Evolutionary conservation across 2,888 invertebrate genomes (phyloP).

Genomic region (Hofmannophila pseudospretella): DNA sequence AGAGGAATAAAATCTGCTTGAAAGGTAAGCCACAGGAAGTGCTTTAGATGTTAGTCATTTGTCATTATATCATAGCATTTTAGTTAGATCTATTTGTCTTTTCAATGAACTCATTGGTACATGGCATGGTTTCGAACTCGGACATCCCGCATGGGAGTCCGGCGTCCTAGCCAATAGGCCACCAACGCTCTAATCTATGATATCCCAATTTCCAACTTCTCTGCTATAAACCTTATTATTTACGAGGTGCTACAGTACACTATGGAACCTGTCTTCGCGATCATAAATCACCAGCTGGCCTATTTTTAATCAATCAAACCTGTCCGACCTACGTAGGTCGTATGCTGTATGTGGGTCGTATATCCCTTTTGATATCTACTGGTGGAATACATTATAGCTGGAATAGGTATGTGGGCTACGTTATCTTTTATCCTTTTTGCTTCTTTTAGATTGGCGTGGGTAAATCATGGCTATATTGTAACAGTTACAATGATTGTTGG

Average conservation of each 20-base stretch:
- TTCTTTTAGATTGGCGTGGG: too few species aligned
- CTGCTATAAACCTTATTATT: background rate
- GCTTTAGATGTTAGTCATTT: too few species aligned
- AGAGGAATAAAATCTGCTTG: conserved; percentile 91
- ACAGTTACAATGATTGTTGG: background rate
- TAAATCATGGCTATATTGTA: background rate
- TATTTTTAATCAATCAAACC: conserved; percentile 21
- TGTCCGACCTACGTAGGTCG: conserved; percentile 5
- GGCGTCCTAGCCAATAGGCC: too few species aligned
- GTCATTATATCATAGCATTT: too few species aligned
- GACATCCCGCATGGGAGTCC: too few species aligned
- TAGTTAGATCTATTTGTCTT: too few species aligned
- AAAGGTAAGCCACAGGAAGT: conserved; percentile 84
- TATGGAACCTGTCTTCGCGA: conserved; percentile 1
- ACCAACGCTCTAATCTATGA: too few species aligned
- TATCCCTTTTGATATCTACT: conserved; percentile 2
- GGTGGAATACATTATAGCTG: conserved; percentile 8
- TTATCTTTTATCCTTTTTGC: too few species aligned
- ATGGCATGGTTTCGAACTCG: too few species aligned
- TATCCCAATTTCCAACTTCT: too few species aligned
- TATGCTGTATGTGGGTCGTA: conserved; percentile 2
- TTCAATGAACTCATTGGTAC: too few species aligned
- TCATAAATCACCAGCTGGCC: conserved; percentile 14
- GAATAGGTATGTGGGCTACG: conserved; percentile 2
- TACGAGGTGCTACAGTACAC: background rate